Conservation (phyloP, 2,113 vertebrate genomes). For the Ciconia boyciana region DNA sequence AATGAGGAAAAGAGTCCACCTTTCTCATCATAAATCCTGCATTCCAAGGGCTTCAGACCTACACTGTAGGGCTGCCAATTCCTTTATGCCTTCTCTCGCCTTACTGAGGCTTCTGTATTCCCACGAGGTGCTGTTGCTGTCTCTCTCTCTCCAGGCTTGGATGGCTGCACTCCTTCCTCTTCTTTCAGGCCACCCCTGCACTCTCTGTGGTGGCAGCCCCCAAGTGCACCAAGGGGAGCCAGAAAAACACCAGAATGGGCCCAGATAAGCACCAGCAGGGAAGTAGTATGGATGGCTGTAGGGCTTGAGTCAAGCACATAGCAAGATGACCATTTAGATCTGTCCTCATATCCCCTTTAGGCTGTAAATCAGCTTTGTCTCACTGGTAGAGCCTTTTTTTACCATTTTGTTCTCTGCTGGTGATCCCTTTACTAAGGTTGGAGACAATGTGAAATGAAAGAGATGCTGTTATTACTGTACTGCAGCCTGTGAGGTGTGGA, state of each 20-base stretch:
- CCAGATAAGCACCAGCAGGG: background rate
- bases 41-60: background rate
- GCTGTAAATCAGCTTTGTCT: background rate
- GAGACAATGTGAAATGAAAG: background rate
- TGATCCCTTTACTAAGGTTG: background rate
- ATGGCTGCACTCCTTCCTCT: background rate
- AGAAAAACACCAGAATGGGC: background rate
- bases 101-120: background rate
- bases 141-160: background rate
- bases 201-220: background rate
- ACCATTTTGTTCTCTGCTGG: background rate
- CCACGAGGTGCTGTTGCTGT: background rate
- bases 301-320: background rate
- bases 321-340: background rate
- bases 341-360: background rate
- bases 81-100: background rate
- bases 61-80: accelerated
- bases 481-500: background rate
- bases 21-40: background rate
- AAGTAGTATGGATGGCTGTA: background rate
- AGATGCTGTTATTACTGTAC: background rate
- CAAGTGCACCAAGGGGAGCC: background rate
- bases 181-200: background rate
- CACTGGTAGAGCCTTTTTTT: background rate
- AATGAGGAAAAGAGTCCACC: background rate